Evolutionary conservation across 2,888 invertebrate species (phyloP).

Genomic region (Metallyticus violacea): DNA sequence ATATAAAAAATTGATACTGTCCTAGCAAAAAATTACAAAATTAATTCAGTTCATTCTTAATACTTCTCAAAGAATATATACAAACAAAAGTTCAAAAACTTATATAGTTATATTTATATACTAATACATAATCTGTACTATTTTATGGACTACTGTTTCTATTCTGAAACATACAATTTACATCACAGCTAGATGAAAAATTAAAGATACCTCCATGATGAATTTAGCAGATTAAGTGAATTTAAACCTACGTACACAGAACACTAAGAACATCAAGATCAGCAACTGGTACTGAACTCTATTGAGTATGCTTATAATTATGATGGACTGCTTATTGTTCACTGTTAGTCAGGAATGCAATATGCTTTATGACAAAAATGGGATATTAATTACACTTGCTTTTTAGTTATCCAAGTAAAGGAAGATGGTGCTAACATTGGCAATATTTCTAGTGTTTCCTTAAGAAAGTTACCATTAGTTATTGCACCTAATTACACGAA

Average conservation of each 20-base stretch:
- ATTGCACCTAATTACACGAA: too few relatives aligned
- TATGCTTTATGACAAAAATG: too few relatives aligned
- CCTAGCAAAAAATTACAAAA: background rate
- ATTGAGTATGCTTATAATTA: background rate
- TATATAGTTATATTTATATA: background rate
- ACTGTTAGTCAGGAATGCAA: too few relatives aligned
- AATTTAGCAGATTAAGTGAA: background rate
- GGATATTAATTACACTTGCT: too few relatives aligned
- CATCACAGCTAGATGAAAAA: background rate
- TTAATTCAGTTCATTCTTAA: background rate
- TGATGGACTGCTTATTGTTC: too few relatives aligned
- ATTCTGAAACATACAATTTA: background rate
- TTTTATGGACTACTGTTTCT: background rate
- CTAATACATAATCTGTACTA: background rate
- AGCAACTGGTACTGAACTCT: background rate
- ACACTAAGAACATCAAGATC: background rate
- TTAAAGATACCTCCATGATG: background rate
- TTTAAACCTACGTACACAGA: background rate
- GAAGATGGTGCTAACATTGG: too few relatives aligned
- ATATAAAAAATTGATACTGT: background rate
- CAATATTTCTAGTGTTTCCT: too few relatives aligned
- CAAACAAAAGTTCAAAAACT: background rate
- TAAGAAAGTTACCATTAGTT: too few relatives aligned
- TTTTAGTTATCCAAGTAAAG: too few relatives aligned
- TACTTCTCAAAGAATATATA: background rate